Base-by-base conservation (phyloP, 2,888 invertebrate genomes). In the Isotomurus palustris region DNA sequence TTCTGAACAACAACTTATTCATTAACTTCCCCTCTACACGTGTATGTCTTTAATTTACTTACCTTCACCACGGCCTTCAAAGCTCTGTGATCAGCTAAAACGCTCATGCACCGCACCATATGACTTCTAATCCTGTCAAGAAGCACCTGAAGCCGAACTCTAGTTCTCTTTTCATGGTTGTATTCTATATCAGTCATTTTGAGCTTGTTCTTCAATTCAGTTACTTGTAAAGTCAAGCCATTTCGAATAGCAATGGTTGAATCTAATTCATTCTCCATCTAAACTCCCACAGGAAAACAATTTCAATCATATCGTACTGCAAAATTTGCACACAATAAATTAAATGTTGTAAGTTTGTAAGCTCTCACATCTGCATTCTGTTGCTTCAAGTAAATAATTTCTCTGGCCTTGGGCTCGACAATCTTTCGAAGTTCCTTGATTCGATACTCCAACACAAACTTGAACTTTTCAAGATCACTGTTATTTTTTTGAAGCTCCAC, bases 391-490 rank as follows among this genome's bases (percentile, higher is more conserved):
- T 87, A 85, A 74, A 85, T 84, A 69, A 93, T 91, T 72, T 88
- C 88, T 64, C 84, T 82, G 73, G 92, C 91, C 68, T 87, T 82
- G 1, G 92, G 92, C 73, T 91, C 89, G 72, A 94, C 89, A 75
- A 87, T 85, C 72, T 84, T 84, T 74, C 89, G 88, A 22, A 93
- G 75, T 72, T 94, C 92, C 28, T 86, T 84, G 58, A 94, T 91
- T 76, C 91, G 91, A 73, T 91, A 90, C 72, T 89, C 88, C 29
- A 93, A 77, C 1, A 93, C 90, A 74, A 90, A 91, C 73, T 90
- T 91, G 74, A 88, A 90, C 75, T 93, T 94, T 73, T 94, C 91
- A 63, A 94, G 76, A 73, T 93, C 92, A 72, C 86, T 85, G 73
- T 89, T 92, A 73, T 86, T 88, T 66, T 85, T 83, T 74, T 90